Evolutionary conservation across 1,140 invertebrate species (phyloP).

Genomic region (Cecropterus lyciades): DNA sequence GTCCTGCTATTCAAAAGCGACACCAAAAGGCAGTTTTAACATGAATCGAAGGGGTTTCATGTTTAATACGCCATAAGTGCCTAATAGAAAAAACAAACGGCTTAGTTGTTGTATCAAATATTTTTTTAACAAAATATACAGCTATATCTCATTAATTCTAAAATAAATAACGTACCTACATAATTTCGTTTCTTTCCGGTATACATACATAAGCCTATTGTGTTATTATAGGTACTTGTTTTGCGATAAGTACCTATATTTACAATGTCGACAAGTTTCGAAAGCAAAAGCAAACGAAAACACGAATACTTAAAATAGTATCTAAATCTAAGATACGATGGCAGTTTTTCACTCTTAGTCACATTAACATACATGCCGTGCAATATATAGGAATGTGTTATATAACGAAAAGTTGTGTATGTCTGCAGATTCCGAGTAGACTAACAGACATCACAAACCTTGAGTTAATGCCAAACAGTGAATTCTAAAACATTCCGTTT

Average conservation of each 20-base stretch:
- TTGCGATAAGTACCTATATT: too few species aligned
- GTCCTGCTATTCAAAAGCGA: too few species aligned
- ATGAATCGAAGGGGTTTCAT: too few species aligned
- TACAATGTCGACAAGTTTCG: neutral
- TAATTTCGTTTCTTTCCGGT: too few species aligned
- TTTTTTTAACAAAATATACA: too few species aligned
- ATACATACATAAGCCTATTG: too few species aligned
- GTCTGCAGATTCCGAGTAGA: conserved; percentile 39
- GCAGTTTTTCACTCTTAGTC: conserved; percentile 23
- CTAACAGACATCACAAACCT: conserved; percentile 45
- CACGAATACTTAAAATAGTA: neutral
- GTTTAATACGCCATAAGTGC: too few species aligned
- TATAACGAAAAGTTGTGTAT: conserved; percentile 21
- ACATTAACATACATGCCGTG: conserved; percentile 19
- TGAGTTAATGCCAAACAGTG: conserved; percentile 62
- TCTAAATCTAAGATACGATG: neutral
- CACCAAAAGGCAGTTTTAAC: too few species aligned
- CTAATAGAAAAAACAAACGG: too few species aligned
- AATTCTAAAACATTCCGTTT: conserved; percentile 58
- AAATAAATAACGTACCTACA: too few species aligned
- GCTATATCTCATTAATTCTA: too few species aligned
- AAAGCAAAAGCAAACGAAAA: neutral
- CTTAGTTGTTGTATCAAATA: too few species aligned
- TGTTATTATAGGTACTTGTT: neutral
- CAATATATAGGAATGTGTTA: neutral